Evolutionary conservation across 2,888 invertebrate genomes (phyloP).

Genomic region (Lithophane socia): DNA sequence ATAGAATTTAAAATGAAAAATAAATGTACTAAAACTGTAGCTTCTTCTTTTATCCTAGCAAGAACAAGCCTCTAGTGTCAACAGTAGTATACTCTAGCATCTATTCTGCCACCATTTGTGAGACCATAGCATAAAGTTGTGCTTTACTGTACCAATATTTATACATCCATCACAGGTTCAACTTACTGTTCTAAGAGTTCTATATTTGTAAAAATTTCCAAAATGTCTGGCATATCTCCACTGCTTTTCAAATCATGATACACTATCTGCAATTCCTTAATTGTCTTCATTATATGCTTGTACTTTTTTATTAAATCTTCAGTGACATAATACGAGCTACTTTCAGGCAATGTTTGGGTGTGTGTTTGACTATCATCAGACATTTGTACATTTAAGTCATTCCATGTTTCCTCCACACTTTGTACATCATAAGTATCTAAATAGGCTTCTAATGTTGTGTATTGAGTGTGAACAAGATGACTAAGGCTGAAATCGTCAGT

Average conservation of each 20-base stretch:
- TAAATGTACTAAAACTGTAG: background rate
- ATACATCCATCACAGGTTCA: constrained; percentile 12
- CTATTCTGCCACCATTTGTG: background rate
- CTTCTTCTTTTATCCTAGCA: background rate
- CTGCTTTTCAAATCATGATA: constrained; percentile 70
- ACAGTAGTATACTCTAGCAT: background rate
- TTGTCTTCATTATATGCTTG: constrained; percentile 74
- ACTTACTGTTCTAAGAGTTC: constrained; percentile 66
- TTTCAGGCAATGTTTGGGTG: constrained; percentile 57
- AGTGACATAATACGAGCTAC: constrained; percentile 75
- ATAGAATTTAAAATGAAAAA: background rate
- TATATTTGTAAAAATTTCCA: constrained; percentile 79
- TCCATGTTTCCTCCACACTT: constrained; percentile 78
- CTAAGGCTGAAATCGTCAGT: constrained; percentile 55
- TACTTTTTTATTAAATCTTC: constrained; percentile 81
- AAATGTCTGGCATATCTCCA: constrained; percentile 69
- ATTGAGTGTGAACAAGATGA: constrained; percentile 77
- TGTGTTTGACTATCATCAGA: constrained; percentile 47
- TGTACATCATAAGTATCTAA: constrained; percentile 81
- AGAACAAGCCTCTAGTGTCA: background rate
- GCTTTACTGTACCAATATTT: background rate
- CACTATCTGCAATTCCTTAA: constrained; percentile 74
- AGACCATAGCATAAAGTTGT: background rate
- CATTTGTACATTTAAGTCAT: constrained; percentile 75
- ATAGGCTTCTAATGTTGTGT: constrained; percentile 80